phyloP scores from a whole-genome alignment of 2,888 invertebrate genomes.

The Megalurothrips usitatus region DNA sequence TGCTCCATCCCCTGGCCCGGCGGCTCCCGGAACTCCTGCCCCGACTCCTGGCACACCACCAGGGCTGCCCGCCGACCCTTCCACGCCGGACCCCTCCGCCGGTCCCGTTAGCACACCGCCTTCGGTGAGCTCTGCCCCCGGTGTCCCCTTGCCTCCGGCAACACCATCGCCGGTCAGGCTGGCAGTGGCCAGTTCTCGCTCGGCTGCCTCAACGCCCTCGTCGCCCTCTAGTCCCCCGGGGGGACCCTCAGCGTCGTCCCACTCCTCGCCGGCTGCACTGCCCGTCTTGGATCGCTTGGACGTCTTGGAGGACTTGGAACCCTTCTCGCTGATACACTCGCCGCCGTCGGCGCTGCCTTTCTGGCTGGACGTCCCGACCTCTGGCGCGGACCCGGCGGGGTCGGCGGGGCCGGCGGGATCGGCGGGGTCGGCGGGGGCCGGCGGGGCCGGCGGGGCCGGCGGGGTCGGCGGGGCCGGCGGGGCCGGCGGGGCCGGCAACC shows the following conservation, averaged over 20 bases:
- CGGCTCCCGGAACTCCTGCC: neutral
- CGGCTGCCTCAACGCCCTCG: neutral
- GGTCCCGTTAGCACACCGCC: neutral
- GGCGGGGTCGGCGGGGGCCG: too few relatives aligned
- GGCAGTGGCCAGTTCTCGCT: neutral
- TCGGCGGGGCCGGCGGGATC: too few relatives aligned
- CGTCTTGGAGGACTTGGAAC: neutral
- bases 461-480: too few relatives aligned
- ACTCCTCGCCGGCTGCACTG: neutral
- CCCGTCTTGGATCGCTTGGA: neutral
- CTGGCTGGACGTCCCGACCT: neutral
- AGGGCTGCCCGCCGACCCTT: too few relatives aligned
- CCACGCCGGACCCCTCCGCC: neutral
- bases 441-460: too few relatives aligned
- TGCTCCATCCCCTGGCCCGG: neutral
- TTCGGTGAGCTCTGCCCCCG: neutral
- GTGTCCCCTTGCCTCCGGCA: neutral
- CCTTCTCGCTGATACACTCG: conserved; percentile 11
- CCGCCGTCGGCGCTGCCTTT: conserved; percentile 9
- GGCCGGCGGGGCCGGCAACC: too few relatives aligned
- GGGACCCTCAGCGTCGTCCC: conserved; percentile 3
- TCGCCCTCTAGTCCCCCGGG: neutral
- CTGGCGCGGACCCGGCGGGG: too few relatives aligned
- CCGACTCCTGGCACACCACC: too few relatives aligned
- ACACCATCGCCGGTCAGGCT: neutral